Percentiles rank a stretch among this genome's conserved stretches.
phyloP scores from a whole-genome alignment of 2,113 vertebrate genomes.

The Thinocorus orbignyianus region DNA sequence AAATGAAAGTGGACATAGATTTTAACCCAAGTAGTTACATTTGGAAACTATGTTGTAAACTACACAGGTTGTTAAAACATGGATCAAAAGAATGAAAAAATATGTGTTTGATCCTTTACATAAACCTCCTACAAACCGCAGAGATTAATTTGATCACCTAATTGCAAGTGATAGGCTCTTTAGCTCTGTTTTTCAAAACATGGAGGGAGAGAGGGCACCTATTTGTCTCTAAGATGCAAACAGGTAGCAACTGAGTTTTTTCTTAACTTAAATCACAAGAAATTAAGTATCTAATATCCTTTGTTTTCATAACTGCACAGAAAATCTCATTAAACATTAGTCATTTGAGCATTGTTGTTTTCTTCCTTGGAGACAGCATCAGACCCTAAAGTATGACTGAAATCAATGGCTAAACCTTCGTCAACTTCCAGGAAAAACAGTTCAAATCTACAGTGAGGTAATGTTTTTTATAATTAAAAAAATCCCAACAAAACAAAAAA shows the following conservation, averaged over 20 bases:
- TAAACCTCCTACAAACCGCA: not conserved
- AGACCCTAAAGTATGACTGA: not conserved
- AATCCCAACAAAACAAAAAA: not conserved
- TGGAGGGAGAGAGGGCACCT: not conserved
- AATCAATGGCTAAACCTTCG: constrained; percentile 4
- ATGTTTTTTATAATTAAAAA: not conserved
- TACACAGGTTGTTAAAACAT: not conserved
- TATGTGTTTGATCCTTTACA: not conserved
- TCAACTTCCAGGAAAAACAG: constrained; percentile 37
- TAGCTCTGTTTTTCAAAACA: constrained; percentile 16
- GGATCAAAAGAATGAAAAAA: not conserved
- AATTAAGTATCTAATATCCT: not conserved
- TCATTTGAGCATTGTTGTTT: constrained; percentile 17
- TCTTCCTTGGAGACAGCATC: constrained; percentile 48
- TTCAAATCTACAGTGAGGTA: not conserved
- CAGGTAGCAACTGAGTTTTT: not conserved
- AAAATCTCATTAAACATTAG: constrained; percentile 36
- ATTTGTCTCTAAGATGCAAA: constrained; percentile 17
- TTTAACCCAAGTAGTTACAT: not conserved
- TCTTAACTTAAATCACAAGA: not conserved
- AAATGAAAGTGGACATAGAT: not conserved
- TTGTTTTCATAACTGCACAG: constrained; percentile 4
- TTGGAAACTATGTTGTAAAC: not conserved
- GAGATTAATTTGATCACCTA: not conserved
- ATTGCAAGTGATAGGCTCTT: not conserved